Evolutionary conservation across 1,140 invertebrate species (phyloP).

Genomic region (Colletes latitarsis): DNA sequence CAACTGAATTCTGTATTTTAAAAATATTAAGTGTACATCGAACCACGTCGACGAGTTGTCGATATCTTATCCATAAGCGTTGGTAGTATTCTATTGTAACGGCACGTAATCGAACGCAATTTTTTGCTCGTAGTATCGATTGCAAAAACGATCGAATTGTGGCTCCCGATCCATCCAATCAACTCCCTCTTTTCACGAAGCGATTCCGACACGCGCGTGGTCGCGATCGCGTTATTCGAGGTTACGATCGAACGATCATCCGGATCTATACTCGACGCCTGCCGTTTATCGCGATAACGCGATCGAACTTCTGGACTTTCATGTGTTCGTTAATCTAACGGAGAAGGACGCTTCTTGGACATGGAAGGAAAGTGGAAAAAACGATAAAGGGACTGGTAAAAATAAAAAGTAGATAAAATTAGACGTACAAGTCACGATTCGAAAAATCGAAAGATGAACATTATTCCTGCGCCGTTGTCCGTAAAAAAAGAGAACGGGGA

Average conservation of each 20-base stretch:
- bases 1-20: no score
- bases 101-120: background rate
- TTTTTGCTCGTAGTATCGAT: background rate
- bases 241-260: slow-evolving; percentile 48
- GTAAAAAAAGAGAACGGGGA: background rate
- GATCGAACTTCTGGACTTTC: slow-evolving; percentile 12
- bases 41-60: no score
- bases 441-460: no score
- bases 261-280: slow-evolving; percentile 44
- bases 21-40: no score
- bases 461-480: no score
- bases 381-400: no score
- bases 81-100: background rate
- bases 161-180: background rate
- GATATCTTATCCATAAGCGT: no score
- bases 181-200: background rate
- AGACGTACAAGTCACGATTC: no score
- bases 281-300: slow-evolving; percentile 31
- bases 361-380: no score
- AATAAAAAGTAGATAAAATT: no score
- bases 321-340: no score
- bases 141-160: background rate
- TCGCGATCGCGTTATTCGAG: slow-evolving; percentile 38
- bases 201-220: background rate
- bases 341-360: no score